Base-by-base conservation (phyloP, 2,888 invertebrate species). In the Drymonia ruficornis region DNA sequence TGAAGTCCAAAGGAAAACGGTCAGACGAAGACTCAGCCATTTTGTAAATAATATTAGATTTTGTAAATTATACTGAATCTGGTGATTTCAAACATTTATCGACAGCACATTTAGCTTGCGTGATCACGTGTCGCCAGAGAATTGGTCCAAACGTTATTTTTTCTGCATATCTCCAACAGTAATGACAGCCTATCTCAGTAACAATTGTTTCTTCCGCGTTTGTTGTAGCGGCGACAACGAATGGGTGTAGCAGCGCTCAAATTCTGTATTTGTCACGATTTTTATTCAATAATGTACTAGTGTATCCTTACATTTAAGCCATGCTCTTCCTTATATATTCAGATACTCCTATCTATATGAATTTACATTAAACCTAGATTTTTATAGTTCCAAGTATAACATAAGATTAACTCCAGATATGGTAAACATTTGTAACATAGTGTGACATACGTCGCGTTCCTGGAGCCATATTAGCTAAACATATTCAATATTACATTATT, bases 41-140 rank as follows among this genome's bases (percentile, higher is more conserved):
- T 80, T 80, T 89, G 88, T 88, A 89, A 82, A 89, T 88, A 87
- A 81, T 81, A 81, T 79, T 83, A 81, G 80, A 80, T 84, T 82
- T 86, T 84, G 79, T 87, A 85, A 81, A 76, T 74, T 80, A 81
- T 67, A 74, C 68, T 76, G 80, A 77, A 76, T 74, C 74, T 77
- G 74, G 72, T 80, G 71, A 74, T 62, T 68, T 59, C 60, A 59
- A 67, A 63, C 65, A 70, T 70, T 55, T 66, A 60, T 68, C 61
- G 64, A 52, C 62, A 63, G 49, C 61, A 65, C 62, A 63, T 50
- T 59, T 46, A 68, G 61, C 63, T 67, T 70, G 63, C 61, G 59
- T 61, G 60, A 54, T 63, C 63, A 62, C 56, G 61, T 67, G 56
- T 70, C 71, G 59, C 68, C 69, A 67, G 65, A 58, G 53, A 65